Evolutionary conservation across 2,797 vertebrate species (phyloP).

Genomic region (Hoplostethus atlanticus): DNA sequence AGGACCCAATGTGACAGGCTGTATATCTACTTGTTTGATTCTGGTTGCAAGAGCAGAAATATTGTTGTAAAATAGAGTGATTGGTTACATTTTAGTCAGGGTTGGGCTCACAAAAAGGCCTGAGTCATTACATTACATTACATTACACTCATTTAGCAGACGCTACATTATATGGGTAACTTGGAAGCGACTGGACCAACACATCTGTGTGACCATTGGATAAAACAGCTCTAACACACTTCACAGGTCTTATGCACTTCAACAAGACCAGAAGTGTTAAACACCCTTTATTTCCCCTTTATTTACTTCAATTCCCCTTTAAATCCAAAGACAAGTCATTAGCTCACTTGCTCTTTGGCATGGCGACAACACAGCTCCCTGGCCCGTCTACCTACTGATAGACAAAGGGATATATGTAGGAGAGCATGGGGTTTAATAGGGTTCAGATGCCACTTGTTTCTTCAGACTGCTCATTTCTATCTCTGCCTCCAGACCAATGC

Average conservation of each 20-base stretch:
- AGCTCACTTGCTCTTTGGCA: neutral
- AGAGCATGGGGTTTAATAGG: neutral
- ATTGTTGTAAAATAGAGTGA: neutral
- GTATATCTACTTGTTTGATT: neutral
- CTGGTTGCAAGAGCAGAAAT: neutral
- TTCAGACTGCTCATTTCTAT: neutral
- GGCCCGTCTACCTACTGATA: neutral
- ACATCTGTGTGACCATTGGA: no score
- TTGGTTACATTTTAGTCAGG: no score
- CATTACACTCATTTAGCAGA: no score
- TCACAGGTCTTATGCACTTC: no score
- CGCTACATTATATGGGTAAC: neutral
- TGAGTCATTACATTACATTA: no score
- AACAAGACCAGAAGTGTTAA: no score
- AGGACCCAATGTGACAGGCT: neutral
- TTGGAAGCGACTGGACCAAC: neutral
- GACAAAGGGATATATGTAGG: neutral
- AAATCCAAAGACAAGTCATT: neutral
- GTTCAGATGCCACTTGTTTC: neutral
- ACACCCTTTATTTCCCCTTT: no score
- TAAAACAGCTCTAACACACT: no score
- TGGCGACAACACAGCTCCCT: neutral
- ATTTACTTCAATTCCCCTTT: neutral
- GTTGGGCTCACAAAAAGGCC: no score
- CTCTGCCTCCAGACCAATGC: neutral